Evolutionary conservation across 2,797 vertebrate genomes (phyloP).

Genomic region (Coilia nasus): DNA sequence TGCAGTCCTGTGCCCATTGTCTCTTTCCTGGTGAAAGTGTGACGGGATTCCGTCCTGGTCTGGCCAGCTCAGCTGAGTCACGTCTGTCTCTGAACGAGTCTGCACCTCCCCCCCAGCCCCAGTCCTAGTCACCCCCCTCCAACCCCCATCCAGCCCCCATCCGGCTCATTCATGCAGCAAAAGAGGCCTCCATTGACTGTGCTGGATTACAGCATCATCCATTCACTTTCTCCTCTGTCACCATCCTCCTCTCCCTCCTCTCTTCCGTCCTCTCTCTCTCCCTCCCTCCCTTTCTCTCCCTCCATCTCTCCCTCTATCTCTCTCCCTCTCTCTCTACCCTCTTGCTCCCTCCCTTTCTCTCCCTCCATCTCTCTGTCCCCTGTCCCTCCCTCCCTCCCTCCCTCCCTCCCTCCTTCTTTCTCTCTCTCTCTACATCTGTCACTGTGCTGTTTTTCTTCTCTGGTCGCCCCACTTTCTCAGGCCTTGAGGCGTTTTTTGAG

Average conservation of each 20-base stretch:
- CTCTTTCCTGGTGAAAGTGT: conserved; percentile 38
- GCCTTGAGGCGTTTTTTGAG: conserved; percentile 84
- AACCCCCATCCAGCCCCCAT: background rate
- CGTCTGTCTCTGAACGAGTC: conserved; percentile 42
- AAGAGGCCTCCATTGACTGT: conserved; percentile 26
- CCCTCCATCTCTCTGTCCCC: conserved; percentile 24
- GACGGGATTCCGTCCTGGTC: conserved; percentile 49
- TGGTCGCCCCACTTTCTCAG: conserved; percentile 28
- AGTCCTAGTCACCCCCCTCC: too few species aligned
- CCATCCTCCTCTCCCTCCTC: background rate
- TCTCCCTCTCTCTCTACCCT: background rate
- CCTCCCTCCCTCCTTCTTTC: conserved; percentile 23
- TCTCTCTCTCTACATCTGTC: background rate
- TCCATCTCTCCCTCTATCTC: too few species aligned
- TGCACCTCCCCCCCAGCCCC: background rate
- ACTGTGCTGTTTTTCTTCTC: background rate
- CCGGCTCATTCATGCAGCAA: conserved; percentile 25
- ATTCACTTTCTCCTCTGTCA: background rate
- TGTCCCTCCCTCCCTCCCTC: background rate
- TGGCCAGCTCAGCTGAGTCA: conserved; percentile 49
- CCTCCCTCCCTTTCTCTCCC: background rate
- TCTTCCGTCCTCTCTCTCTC: too few species aligned
- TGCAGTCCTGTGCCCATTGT: conserved; percentile 24
- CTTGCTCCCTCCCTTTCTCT: conserved; percentile 27
- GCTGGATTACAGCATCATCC: background rate